A percentile compares a stretch with the other conserved stretches of the same genome.
Conservation (phyloP, 2,797 vertebrate species). For the Epinephelus awoara region DNA sequence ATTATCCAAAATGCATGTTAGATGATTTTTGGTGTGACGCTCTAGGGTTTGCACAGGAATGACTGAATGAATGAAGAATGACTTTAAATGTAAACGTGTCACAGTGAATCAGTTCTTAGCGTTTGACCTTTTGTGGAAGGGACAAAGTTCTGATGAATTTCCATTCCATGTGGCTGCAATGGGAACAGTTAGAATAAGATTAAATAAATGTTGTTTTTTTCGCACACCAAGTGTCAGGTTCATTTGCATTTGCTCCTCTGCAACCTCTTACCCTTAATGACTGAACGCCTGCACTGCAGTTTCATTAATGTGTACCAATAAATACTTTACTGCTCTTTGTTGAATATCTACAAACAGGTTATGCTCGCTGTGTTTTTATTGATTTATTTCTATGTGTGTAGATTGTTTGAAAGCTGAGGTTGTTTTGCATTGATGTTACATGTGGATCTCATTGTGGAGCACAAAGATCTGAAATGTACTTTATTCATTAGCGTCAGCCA, state of each 20-base stretch:
- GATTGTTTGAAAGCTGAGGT: not conserved
- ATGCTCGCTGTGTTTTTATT: not conserved
- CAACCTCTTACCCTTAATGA: not conserved
- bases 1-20: not conserved
- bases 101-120: not conserved
- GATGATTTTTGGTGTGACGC: not conserved
- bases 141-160: not conserved
- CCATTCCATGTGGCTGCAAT: not conserved
- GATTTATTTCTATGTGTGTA: not conserved
- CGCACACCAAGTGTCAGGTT: not conserved
- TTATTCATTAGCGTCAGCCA: not conserved
- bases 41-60: not conserved
- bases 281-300: not conserved
- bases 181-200: not conserved
- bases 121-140: not conserved
- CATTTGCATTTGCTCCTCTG: not conserved
- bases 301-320: not conserved
- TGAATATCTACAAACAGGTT: not conserved
- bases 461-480: not conserved
- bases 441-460: not conserved
- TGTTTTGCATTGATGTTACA: not conserved
- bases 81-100: not conserved
- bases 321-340: not conserved
- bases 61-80: too few species aligned
- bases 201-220: not conserved